Conservation (phyloP, 2,888 invertebrate genomes). For the Chelonus formosanus region DNA sequence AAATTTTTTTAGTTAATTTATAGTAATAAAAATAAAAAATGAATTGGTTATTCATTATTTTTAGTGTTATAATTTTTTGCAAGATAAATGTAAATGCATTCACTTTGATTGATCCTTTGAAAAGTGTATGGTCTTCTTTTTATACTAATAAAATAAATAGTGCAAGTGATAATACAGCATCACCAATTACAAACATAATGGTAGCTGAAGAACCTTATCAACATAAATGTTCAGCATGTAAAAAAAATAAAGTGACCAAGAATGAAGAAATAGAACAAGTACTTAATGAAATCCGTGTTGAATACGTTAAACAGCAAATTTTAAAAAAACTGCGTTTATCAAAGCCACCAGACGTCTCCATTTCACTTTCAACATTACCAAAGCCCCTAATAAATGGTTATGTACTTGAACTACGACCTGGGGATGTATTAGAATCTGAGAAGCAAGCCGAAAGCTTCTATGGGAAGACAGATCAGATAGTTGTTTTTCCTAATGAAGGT, state of each 20-base stretch:
- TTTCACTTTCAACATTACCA: constrained; percentile 74
- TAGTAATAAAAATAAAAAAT: constrained; percentile 35
- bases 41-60: constrained; percentile 37
- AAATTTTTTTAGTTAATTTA: background rate
- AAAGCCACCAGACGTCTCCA: constrained; percentile 75
- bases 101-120: constrained; percentile 54
- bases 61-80: constrained; percentile 26
- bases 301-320: constrained; percentile 86
- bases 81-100: constrained; percentile 35
- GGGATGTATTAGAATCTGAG: constrained; percentile 69
- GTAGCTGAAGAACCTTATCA: constrained; percentile 20
- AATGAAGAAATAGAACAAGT: constrained; percentile 54
- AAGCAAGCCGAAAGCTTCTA: constrained; percentile 80
- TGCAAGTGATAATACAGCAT: constrained; percentile 15
- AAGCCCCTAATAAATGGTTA: constrained; percentile 80
- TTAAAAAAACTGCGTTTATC: constrained; percentile 80
- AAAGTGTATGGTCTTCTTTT: constrained; percentile 53
- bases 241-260: constrained; percentile 51
- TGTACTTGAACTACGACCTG: constrained; percentile 68
- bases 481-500: constrained; percentile 84
- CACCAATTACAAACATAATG: constrained; percentile 1
- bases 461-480: constrained; percentile 84
- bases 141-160: constrained; percentile 43
- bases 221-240: constrained; percentile 50
- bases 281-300: constrained; percentile 76